Evolutionary conservation across 2,797 vertebrate species (phyloP).

Genomic region (Echiichthys vipera): DNA sequence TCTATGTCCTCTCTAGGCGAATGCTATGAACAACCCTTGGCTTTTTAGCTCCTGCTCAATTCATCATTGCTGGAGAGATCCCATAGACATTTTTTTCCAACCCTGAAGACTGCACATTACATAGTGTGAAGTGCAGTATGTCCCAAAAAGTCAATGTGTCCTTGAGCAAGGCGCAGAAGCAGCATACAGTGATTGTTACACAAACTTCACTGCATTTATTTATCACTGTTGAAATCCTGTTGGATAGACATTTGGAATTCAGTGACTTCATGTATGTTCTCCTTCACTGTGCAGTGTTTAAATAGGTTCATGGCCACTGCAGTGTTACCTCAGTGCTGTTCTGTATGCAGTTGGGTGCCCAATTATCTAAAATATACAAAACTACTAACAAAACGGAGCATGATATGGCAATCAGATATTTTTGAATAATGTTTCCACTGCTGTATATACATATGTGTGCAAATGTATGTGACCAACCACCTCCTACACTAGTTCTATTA

Average conservation of each 20-base stretch:
- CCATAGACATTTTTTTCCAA: neutral
- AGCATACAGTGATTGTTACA: neutral
- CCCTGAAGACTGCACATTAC: slow-evolving; percentile 24
- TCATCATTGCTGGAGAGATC: slow-evolving; percentile 46
- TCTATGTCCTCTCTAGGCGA: slow-evolving; percentile 36
- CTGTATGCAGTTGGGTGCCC: neutral
- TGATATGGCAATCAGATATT: slow-evolving; percentile 24
- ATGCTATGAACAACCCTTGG: slow-evolving; percentile 18
- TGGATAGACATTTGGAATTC: neutral
- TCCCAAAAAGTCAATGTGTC: slow-evolving; percentile 39
- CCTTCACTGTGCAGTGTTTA: slow-evolving; percentile 1
- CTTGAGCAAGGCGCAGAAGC: slow-evolving; percentile 18
- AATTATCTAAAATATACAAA: slow-evolving; percentile 30
- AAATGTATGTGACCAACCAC: slow-evolving; percentile 50
- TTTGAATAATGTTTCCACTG: slow-evolving; percentile 27
- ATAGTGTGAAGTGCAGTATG: slow-evolving; percentile 31
- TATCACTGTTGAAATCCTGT: neutral
- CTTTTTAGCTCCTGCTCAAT: slow-evolving; percentile 37
- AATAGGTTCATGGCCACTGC: slow-evolving; percentile 18
- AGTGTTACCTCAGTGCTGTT: slow-evolving; percentile 17
- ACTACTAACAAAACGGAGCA: slow-evolving; percentile 8
- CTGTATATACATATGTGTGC: slow-evolving; percentile 37
- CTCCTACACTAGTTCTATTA: slow-evolving; percentile 71
- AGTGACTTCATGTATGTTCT: neutral
- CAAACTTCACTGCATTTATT: neutral